phyloP scores from a whole-genome alignment of 2,888 invertebrate genomes.

The Odiellus spinosus region DNA sequence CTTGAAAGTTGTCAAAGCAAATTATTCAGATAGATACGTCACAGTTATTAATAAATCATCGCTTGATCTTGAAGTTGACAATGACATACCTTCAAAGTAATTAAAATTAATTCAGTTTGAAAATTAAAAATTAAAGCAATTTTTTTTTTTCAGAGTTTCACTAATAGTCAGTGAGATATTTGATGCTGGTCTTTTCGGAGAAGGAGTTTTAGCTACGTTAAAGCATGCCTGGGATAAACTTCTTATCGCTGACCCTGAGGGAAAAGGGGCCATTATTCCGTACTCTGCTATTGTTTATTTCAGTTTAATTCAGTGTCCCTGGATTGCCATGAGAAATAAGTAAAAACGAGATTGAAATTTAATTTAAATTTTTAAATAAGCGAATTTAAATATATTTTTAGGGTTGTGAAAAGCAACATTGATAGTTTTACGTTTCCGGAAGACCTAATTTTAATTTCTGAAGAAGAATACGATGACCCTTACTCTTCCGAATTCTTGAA shows the following conservation, averaged over 20 bases:
- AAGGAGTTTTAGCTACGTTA: slow-evolving; percentile 48
- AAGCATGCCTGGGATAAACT: slow-evolving; percentile 51
- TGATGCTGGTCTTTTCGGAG: slow-evolving; percentile 63
- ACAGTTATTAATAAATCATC: slow-evolving; percentile 44
- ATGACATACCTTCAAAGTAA: slow-evolving; percentile 39
- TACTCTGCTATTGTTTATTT: slow-evolving; percentile 44
- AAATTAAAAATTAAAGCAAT: background rate
- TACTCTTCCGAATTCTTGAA: slow-evolving; percentile 55
- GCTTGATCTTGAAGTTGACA: slow-evolving; percentile 37
- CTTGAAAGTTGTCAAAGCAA: slow-evolving; percentile 38
- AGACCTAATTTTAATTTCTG: too few relatives aligned
- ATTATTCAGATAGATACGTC: slow-evolving; percentile 31
- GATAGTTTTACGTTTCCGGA: too few relatives aligned
- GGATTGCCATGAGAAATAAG: slow-evolving; percentile 37
- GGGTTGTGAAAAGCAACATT: too few relatives aligned
- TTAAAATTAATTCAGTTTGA: background rate
- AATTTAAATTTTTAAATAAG: background rate
- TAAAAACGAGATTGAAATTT: slow-evolving; percentile 21
- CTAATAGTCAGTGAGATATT: slow-evolving; percentile 59
- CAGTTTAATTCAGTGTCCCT: slow-evolving; percentile 42
- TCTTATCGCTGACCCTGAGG: slow-evolving; percentile 15
- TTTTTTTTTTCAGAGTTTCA: slow-evolving; percentile 32
- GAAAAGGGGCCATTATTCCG: slow-evolving; percentile 42
- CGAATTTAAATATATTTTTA: too few relatives aligned
- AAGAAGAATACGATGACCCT: slow-evolving; percentile 32